Base-by-base conservation (phyloP, 2,797 vertebrate species). In the Lindbergichthys nudifrons region DNA sequence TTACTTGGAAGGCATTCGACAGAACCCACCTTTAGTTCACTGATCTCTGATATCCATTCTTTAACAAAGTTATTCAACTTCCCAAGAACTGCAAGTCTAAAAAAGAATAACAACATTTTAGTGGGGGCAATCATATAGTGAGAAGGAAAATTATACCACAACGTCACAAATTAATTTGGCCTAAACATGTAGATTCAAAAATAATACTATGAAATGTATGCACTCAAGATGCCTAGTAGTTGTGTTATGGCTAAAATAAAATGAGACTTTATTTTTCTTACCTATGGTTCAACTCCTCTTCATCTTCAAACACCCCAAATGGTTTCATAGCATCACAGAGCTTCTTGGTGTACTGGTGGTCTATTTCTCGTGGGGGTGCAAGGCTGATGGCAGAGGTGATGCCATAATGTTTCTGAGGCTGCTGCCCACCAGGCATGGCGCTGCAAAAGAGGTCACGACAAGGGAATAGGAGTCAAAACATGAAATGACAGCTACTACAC, bases 301-400 rank as follows among this genome's bases (percentile, higher is more conserved):
- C 96, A 76, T 98, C 96, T 93, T 99, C 98, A 94, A 98, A 99
- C 36, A 98, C 96, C 32, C 96, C 98, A 90, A 97, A 98, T 32
- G 96, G 96, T 86, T 96, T 96, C 97, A 99, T 96, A 15, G 96
- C 95, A 83, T 99, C 97, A 50, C 96, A 94, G 70, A 99, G 93
- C 74, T 96, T 98, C 85, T 96, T 95, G 47, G 97, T 98, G 78
- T 97, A 96, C 85, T 96, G 88, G 79, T 95, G 93, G 91, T 99
- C 98, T 65, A 96, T 94, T 65, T 97, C 96, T 81, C 96, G 92
- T 45, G 98, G 97, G 86, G 94, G 92, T 60, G 97, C 96, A 76
- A 97, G 94, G 87, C 97, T 98, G 81, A 98, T 97, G 43, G 98
- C 96, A 76, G 97, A 97, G 10, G 97, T 97, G 89, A 99, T 95